Percentiles rank a stretch among this genome's conserved stretches.
These are phyloP conservation scores for Drosophila neutralis DNA, from an alignment of 2,888 invertebrate species.

Conservation along the genomic window DNA sequence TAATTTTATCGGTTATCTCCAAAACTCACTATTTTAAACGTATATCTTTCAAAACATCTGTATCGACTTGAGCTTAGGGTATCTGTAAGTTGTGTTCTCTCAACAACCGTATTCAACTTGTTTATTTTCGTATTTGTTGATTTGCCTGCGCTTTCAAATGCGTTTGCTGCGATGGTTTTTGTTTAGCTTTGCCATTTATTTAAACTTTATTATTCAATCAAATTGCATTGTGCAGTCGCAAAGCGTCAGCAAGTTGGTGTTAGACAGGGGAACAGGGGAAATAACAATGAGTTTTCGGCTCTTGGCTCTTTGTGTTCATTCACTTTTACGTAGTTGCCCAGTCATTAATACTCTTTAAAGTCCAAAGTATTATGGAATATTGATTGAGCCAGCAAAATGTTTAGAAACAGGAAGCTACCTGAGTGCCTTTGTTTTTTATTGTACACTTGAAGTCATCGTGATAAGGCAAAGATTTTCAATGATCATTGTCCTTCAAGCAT, in stretches of 20 bases:
- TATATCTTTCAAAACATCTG: background rate
- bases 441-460: constrained; percentile 17
- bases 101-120: background rate
- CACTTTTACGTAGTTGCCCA: constrained; percentile 35
- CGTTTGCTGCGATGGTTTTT: constrained; percentile 36
- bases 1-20: background rate
- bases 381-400: constrained; percentile 5
- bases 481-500: background rate
- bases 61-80: background rate
- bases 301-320: constrained; percentile 29
- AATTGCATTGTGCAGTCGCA: constrained; percentile 69
- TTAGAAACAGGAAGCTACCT: constrained; percentile 16
- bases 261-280: constrained; percentile 2
- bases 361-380: constrained; percentile 10
- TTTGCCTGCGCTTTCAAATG: constrained; percentile 27
- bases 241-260: background rate
- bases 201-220: constrained; percentile 71
- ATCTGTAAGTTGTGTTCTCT: background rate
- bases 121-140: constrained; percentile 50
- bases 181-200: constrained; percentile 68
- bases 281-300: constrained; percentile 31
- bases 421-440: background rate
- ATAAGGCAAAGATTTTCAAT: constrained; percentile 8
- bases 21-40: background rate
- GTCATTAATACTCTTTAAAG: constrained; percentile 50